Conservation (phyloP, 2,888 invertebrate genomes). For the Ceramica pisi region DNA sequence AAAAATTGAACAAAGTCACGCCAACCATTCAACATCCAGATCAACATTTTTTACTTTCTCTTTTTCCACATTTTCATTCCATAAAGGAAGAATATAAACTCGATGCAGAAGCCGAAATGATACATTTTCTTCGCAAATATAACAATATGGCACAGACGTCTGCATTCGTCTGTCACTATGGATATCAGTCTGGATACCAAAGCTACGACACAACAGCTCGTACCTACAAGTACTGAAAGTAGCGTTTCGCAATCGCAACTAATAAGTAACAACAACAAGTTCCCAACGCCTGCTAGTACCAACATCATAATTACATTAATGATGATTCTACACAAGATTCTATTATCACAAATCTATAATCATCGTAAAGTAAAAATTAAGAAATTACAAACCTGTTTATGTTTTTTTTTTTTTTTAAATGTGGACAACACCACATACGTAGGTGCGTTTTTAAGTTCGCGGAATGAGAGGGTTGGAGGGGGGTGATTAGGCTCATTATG, state of each 20-base stretch:
- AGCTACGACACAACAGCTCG: conserved; percentile 1
- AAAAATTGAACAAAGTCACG: conserved; percentile 27
- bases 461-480: too few species aligned
- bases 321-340: conserved; percentile 29
- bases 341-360: conserved; percentile 11
- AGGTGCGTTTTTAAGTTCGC: too few species aligned
- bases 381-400: not conserved
- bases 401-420: too few species aligned
- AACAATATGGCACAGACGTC: conserved; percentile 11
- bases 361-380: conserved; percentile 10
- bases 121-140: conserved; percentile 19
- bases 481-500: too few species aligned
- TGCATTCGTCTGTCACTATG: conserved; percentile 2
- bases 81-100: conserved; percentile 20
- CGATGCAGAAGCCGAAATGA: conserved; percentile 9
- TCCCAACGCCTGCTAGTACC: conserved; percentile 4
- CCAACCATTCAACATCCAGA: conserved; percentile 33
- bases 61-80: conserved; percentile 5
- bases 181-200: conserved; percentile 2
- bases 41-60: conserved; percentile 30
- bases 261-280: not conserved
- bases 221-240: conserved; percentile 13
- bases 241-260: conserved; percentile 7
- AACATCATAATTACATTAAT: conserved; percentile 6
- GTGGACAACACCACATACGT: too few species aligned